Percentiles rank a stretch among this genome's conserved stretches.
Evolutionary conservation across 2,888 invertebrate species (phyloP).

Genomic region (Chymomyza amoena): DNA sequence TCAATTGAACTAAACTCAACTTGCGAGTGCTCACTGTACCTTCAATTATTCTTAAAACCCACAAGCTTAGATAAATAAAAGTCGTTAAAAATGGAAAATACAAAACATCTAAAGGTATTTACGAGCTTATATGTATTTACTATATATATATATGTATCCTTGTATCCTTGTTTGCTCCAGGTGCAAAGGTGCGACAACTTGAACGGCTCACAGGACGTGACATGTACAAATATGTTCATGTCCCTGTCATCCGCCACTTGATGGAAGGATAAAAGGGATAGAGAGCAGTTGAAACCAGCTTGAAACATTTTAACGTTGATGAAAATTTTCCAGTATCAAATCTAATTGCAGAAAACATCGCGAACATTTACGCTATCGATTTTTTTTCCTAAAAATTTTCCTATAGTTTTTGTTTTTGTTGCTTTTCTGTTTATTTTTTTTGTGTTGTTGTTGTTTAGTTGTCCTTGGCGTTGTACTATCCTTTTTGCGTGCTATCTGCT

Average conservation of each 20-base stretch:
- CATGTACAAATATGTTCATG: background rate
- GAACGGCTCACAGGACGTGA: background rate
- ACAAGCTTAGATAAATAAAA: too few species aligned
- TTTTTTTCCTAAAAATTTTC: background rate
- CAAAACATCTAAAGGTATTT: constrained; percentile 51
- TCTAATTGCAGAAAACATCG: background rate
- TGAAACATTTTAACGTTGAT: background rate
- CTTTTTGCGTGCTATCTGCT: background rate
- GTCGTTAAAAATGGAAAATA: constrained; percentile 40
- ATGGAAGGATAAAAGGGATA: background rate
- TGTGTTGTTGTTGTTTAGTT: background rate
- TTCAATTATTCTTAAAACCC: too few species aligned
- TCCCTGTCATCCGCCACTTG: background rate
- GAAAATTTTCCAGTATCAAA: background rate
- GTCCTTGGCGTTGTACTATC: constrained; percentile 14
- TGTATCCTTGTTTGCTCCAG: constrained; percentile 6
- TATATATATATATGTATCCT: background rate
- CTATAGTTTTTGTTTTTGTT: background rate
- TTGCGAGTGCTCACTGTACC: too few species aligned
- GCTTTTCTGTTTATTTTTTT: background rate
- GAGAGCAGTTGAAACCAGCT: background rate
- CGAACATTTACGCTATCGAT: background rate
- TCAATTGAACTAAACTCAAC: too few species aligned
- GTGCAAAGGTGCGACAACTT: constrained; percentile 20
- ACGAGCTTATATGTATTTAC: too few species aligned